Percentiles rank a stretch among this genome's conserved stretches.
Conservation (phyloP, 2,113 vertebrate species). For the Suncus etruscus region DNA sequence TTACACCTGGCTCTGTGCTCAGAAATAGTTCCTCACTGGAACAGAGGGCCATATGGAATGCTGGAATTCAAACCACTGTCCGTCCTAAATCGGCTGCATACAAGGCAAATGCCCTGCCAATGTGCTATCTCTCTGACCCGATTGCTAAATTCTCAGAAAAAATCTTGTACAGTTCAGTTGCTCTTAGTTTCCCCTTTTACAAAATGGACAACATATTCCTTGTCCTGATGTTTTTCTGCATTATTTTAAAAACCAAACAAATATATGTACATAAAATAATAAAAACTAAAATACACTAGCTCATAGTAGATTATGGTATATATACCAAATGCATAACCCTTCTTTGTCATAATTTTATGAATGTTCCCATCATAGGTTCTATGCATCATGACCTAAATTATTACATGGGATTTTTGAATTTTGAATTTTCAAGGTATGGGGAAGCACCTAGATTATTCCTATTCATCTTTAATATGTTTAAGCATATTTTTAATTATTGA, state of each 20-base stretch:
- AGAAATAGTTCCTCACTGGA: no score
- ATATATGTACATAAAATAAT: not conserved
- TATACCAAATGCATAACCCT: not conserved
- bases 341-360: not conserved
- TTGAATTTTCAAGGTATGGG: not conserved
- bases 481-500: not conserved
- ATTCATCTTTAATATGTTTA: not conserved
- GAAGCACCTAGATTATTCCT: not conserved
- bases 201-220: constrained; percentile 7
- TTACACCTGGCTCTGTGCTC: no score
- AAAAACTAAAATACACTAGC: not conserved
- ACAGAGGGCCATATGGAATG: no score
- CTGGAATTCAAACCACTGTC: no score
- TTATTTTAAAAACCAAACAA: not conserved
- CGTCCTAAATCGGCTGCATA: no score
- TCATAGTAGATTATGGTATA: not conserved
- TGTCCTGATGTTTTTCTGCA: not conserved
- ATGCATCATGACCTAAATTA: not conserved
- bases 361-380: not conserved
- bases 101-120: no score
- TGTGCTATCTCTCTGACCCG: no score
- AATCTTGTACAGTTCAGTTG: not conserved
- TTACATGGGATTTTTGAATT: not conserved
- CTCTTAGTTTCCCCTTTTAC: not conserved
- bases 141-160: not conserved